Percentiles rank a stretch among this genome's conserved stretches.
phyloP scores from a whole-genome alignment of 2,797 vertebrate species.

The Neostethus bicornis region DNA sequence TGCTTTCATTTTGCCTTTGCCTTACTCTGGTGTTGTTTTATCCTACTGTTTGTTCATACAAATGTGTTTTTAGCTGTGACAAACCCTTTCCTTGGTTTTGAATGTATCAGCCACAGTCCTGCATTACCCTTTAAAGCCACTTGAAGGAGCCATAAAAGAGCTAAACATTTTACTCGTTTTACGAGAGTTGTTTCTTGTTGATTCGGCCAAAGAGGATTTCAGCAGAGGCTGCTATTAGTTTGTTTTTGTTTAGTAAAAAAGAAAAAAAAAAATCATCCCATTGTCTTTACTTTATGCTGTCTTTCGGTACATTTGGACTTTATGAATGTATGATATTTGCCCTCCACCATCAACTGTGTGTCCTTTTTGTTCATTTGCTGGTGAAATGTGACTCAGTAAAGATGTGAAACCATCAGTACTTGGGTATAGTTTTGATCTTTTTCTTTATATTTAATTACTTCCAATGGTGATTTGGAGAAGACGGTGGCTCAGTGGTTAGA shows the following conservation, averaged over 20 bases:
- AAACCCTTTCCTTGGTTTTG: slow-evolving; percentile 24
- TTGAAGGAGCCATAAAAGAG: slow-evolving; percentile 50
- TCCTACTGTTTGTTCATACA: slow-evolving; percentile 47
- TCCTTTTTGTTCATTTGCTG: slow-evolving; percentile 49
- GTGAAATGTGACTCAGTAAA: slow-evolving; percentile 74
- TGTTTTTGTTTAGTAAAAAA: slow-evolving; percentile 5
- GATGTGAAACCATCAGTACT: slow-evolving; percentile 56
- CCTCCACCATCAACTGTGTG: slow-evolving; percentile 22
- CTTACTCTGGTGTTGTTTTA: slow-evolving; percentile 20
- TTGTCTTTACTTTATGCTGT: slow-evolving; percentile 14
- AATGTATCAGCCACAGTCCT: slow-evolving; percentile 23
- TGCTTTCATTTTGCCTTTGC: slow-evolving; percentile 7
- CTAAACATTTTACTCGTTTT: background rate
- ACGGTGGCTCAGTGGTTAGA: too few species aligned
- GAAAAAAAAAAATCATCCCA: background rate
- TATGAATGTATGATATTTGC: slow-evolving; percentile 46
- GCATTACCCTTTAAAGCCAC: slow-evolving; percentile 46
- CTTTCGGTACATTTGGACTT: slow-evolving; percentile 39
- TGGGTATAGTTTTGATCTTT: background rate
- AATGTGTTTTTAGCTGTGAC: slow-evolving; percentile 38
- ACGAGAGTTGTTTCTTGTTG: slow-evolving; percentile 3
- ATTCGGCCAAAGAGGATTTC: slow-evolving; percentile 2
- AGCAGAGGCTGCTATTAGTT: slow-evolving; percentile 1
- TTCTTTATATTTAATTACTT: background rate
- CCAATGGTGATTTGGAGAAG: too few species aligned